Percentiles rank a stretch among this genome's conserved stretches.
These are phyloP conservation scores for Enteromius thamalakanensis DNA, from an alignment of 2,797 vertebrate genomes.

Conservation along the genomic window DNA sequence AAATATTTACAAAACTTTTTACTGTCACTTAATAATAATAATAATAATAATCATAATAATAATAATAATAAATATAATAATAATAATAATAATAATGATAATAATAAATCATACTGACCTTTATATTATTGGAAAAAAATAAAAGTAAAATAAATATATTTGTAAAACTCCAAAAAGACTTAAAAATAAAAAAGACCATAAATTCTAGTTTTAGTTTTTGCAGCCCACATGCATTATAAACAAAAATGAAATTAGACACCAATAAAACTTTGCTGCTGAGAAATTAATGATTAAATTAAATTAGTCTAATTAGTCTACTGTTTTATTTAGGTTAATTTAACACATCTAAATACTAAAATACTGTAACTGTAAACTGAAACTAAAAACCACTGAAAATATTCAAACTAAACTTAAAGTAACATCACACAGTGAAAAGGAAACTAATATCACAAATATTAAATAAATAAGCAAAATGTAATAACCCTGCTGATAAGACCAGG, in stretches of 20 bases:
- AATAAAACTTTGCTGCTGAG: background rate
- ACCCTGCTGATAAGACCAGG: background rate
- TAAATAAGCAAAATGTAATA: background rate
- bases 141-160: background rate
- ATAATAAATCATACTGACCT: background rate
- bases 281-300: background rate
- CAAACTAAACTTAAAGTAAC: background rate
- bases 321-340: background rate
- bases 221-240: background rate
- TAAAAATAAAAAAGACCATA: background rate
- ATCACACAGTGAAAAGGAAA: background rate
- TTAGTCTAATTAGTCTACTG: background rate
- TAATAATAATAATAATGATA: too few relatives aligned
- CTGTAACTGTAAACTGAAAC: background rate
- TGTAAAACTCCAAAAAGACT: background rate
- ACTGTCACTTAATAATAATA: too few relatives aligned
- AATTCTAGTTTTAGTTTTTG: background rate
- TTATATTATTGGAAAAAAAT: background rate
- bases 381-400: background rate
- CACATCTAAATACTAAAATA: background rate
- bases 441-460: background rate
- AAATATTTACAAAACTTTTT: background rate
- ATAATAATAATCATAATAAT: too few relatives aligned
- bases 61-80: too few relatives aligned
- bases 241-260: background rate